Conservation (phyloP, 2,797 vertebrate genomes). For the Pristis pectinata region DNA sequence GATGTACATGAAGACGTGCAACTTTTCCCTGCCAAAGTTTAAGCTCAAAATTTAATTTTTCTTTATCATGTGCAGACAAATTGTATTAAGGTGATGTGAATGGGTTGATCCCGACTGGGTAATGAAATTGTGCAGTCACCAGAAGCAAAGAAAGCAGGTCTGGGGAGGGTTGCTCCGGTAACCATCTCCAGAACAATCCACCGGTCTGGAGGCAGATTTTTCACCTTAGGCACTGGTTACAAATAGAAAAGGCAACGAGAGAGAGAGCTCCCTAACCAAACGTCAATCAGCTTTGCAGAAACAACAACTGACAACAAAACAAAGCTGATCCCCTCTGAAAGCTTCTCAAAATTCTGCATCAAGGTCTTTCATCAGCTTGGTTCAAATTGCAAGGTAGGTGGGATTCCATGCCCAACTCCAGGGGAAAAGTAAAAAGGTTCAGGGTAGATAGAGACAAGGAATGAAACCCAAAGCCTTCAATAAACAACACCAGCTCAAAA, state of each 20-base stretch:
- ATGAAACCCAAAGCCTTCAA: conserved; percentile 18
- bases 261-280: conserved; percentile 39
- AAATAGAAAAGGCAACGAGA: conserved; percentile 12
- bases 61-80: background rate
- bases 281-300: conserved; percentile 44
- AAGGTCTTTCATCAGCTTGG: conserved; percentile 39
- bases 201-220: conserved; percentile 19
- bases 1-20: background rate
- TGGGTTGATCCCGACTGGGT: background rate
- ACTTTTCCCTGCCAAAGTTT: background rate
- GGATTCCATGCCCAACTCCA: background rate
- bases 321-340: conserved; percentile 39
- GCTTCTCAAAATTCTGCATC: conserved; percentile 39
- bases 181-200: conserved; percentile 16
- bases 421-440: background rate
- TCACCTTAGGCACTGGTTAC: conserved; percentile 14
- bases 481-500: conserved; percentile 33
- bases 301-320: conserved; percentile 43
- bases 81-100: background rate
- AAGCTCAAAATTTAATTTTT: background rate
- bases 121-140: background rate
- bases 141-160: background rate
- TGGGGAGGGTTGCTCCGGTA: conserved; percentile 4
- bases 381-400: conserved; percentile 39
- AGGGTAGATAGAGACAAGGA: background rate